Evolutionary conservation across 2,113 vertebrate genomes (phyloP).

Genomic region (Aptenodytes patagonicus): DNA sequence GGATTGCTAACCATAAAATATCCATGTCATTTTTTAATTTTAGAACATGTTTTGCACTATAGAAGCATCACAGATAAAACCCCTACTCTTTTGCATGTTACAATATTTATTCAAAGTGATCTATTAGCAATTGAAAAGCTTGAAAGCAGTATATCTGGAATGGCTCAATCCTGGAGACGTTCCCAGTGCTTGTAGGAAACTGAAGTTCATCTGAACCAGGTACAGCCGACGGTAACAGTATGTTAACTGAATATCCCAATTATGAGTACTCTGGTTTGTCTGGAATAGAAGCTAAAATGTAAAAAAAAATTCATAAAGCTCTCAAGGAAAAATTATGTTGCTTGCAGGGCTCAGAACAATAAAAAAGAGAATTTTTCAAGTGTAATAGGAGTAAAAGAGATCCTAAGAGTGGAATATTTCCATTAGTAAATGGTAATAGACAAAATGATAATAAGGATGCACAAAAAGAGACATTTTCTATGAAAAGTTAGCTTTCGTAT

Average conservation of each 20-base stretch:
- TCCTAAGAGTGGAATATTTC: not conserved
- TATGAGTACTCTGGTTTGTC: not conserved
- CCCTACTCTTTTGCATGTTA: not conserved
- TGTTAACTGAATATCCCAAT: not conserved
- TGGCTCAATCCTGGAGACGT: not conserved
- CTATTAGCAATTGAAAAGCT: not conserved
- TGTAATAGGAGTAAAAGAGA: not conserved
- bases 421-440: not conserved
- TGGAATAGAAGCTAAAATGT: not conserved
- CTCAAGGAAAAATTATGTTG: not conserved
- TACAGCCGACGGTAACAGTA: not conserved
- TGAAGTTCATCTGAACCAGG: not conserved
- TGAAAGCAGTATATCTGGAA: not conserved
- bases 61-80: not conserved
- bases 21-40: not conserved
- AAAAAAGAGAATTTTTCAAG: not conserved
- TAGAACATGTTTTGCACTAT: not conserved
- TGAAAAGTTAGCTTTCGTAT: not conserved
- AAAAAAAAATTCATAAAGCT: not conserved
- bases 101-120: not conserved
- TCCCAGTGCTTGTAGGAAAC: not conserved
- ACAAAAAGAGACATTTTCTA: not conserved
- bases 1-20: accelerated
- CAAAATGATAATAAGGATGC: not conserved
- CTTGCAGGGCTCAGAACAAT: not conserved